A percentile compares a stretch with the other conserved stretches of the same genome.
Conservation (phyloP, 2,113 vertebrate species). For the Strix aluco region DNA sequence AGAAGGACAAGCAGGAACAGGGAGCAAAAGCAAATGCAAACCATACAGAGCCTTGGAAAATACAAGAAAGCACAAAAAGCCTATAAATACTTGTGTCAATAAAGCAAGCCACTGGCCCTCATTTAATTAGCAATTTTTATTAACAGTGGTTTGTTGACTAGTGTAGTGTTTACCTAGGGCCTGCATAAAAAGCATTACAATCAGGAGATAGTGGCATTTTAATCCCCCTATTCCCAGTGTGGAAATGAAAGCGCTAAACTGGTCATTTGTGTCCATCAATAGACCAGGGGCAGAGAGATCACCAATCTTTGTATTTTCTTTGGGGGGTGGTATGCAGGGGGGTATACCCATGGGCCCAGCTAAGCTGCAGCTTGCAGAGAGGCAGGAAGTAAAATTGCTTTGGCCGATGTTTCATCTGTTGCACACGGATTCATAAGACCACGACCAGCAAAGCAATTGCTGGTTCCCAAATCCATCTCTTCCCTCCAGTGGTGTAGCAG, state of each 20-base stretch:
- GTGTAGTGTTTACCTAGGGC: slow-evolving; percentile 19
- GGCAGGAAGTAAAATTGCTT: neutral
- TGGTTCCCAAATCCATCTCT: neutral
- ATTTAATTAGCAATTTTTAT: slow-evolving; percentile 58
- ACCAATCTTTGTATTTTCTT: neutral
- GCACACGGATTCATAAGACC: neutral
- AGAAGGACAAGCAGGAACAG: neutral
- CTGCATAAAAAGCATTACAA: slow-evolving; percentile 26
- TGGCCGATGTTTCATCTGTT: neutral
- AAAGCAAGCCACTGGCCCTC: slow-evolving; percentile 27
- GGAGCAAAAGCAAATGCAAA: slow-evolving; percentile 21
- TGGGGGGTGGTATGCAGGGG: neutral
- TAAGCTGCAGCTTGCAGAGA: neutral
- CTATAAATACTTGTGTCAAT: slow-evolving; percentile 52
- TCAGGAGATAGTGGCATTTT: slow-evolving; percentile 33
- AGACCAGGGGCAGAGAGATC: neutral
- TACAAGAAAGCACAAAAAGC: slow-evolving; percentile 15
- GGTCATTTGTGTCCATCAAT: neutral
- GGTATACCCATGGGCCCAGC: neutral
- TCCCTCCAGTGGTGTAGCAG: neutral
- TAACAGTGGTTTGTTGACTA: slow-evolving; percentile 51
- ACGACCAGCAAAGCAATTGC: neutral
- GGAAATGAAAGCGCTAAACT: slow-evolving; percentile 37
- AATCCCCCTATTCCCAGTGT: slow-evolving; percentile 37
- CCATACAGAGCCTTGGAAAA: neutral